Conservation (phyloP, 2,888 invertebrate genomes). For the Agrotis clavis region DNA sequence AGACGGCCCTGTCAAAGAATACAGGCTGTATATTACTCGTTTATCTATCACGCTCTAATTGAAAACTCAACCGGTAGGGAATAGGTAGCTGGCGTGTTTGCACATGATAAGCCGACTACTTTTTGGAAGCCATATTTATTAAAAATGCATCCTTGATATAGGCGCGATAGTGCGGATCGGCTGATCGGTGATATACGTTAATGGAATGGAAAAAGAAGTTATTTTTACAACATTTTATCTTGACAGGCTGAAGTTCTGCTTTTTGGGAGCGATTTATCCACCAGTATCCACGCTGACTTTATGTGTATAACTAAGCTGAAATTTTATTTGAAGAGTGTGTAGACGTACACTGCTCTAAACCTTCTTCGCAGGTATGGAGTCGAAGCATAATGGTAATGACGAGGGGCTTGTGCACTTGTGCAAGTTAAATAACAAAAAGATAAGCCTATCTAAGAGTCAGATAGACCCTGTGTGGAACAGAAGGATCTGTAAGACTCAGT, state of each 20-base stretch:
- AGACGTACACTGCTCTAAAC: not conserved
- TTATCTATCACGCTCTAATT: slow-evolving; percentile 63
- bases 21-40: slow-evolving; percentile 39
- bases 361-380: not conserved
- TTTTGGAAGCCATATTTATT: slow-evolving; percentile 59
- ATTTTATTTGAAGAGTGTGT: not conserved
- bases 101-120: slow-evolving; percentile 50
- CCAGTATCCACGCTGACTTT: not conserved
- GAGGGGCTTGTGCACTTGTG: not conserved
- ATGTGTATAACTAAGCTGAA: not conserved
- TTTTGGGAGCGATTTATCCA: not conserved
- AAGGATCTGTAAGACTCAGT: too few species aligned
- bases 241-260: not conserved
- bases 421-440: not conserved
- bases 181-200: slow-evolving; percentile 14
- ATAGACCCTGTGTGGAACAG: too few species aligned
- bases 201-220: not conserved
- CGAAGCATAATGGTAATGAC: not conserved
- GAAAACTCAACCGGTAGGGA: slow-evolving; percentile 62
- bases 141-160: slow-evolving; percentile 59
- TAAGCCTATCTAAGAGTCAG: not conserved
- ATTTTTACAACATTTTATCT: not conserved
- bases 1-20: not conserved
- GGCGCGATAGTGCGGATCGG: slow-evolving; percentile 47
- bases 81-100: slow-evolving; percentile 46